Evolutionary conservation across 2,113 vertebrate species (phyloP), one percentile per base, ranked within the genome.

Genomic region (Caranx melampygus): DNA sequence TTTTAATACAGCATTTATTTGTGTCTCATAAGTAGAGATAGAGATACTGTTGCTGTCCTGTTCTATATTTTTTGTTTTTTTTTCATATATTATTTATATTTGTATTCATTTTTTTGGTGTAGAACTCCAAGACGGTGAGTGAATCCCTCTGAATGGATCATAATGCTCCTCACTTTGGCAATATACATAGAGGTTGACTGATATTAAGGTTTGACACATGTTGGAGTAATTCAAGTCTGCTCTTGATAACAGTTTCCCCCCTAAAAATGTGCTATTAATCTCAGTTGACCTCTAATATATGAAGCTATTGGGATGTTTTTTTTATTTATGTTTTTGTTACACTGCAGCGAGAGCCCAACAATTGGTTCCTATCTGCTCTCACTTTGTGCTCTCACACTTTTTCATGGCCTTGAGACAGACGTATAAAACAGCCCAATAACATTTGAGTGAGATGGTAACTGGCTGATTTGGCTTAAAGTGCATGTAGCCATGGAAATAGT

Each of bases 91-190:
- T 47, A 37, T 81, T 72, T 61, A 59, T 81, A 55, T 60, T 83
- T 68, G 49, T 37, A 87, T 87, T 66, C 44, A 78, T 66, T 82
- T 87, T 64, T 57, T 91, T 87, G 88, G 79, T 89, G 75, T 94
- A 95, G 94, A 94, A 87, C 94, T 95, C 75, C 94, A 91, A 81
- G 88, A 95, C 72, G 95, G 95, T 95, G 94, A 95, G 94, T 95
- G 89, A 91, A 84, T 91, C 76, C 84, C 82, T 90, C 82, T 86
- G 85, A 93, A 92, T 90, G 87, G 85, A 88, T 6, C 69, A 72
- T 91, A 83, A 81, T n/a, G 78, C 89, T 91, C 78, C 84, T 90
- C 87, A 90, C 88, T 92, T 92, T 82, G 78, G 70, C 79, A 88
- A 92, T 94, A 94, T 93, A 95, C 86, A 81, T 91, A 92, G 95